A percentile compares a stretch with the other conserved stretches of the same genome.
Conservation (phyloP, 2,888 invertebrate species). For the Actias luna region DNA sequence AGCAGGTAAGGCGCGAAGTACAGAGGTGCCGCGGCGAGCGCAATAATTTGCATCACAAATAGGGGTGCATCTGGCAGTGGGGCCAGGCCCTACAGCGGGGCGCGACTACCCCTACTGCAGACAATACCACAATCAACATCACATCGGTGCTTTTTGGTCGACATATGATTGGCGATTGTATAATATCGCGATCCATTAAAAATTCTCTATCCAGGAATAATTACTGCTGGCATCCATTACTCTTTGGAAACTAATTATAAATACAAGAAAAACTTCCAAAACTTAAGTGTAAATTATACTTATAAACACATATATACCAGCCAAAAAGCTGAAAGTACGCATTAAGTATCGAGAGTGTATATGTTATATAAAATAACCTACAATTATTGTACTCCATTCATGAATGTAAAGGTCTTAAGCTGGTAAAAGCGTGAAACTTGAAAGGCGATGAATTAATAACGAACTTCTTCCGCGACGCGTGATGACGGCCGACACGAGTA, state of each 20-base stretch:
- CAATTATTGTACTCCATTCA: slow-evolving; percentile 22
- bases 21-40: slow-evolving; percentile 59
- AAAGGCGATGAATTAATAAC: slow-evolving; percentile 77
- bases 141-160: slow-evolving; percentile 78
- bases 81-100: slow-evolving; percentile 52
- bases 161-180: slow-evolving; percentile 77
- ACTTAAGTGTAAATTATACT: not conserved
- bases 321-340: not conserved
- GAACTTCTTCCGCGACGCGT: slow-evolving; percentile 78
- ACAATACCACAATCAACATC: slow-evolving; percentile 81
- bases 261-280: not conserved
- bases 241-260: not conserved
- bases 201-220: slow-evolving; percentile 15
- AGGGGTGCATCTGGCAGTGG: slow-evolving; percentile 57
- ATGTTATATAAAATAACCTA: not conserved
- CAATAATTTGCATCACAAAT: slow-evolving; percentile 72
- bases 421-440: slow-evolving; percentile 64
- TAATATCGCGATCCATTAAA: slow-evolving; percentile 55
- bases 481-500: slow-evolving; percentile 81
- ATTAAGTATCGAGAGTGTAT: not conserved
- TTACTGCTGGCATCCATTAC: not conserved
- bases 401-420: slow-evolving; percentile 51
- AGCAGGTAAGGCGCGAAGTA: slow-evolving; percentile 71
- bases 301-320: not conserved
- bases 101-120: slow-evolving; percentile 55